Conservation (phyloP, 2,113 vertebrate genomes). For the Pituophis catenifer region DNA sequence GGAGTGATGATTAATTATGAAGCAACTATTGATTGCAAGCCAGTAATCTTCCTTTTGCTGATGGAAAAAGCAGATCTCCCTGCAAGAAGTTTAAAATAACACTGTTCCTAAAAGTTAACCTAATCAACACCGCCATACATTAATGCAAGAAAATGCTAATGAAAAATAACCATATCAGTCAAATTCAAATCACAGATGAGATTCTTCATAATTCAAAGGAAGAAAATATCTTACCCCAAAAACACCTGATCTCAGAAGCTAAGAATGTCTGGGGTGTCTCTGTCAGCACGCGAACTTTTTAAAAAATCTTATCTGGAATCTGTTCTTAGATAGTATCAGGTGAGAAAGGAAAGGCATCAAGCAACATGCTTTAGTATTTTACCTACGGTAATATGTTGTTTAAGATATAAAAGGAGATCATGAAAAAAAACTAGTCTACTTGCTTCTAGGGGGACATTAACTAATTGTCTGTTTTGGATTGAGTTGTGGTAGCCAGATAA, state of each 20-base stretch:
- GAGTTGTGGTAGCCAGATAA: background rate
- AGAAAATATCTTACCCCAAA: background rate
- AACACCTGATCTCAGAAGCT: background rate
- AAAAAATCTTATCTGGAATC: background rate
- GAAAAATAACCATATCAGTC: background rate
- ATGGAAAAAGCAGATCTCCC: conserved; percentile 43
- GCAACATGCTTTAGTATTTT: background rate
- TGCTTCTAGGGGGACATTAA: background rate
- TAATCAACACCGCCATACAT: accelerated
- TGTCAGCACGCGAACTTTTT: background rate
- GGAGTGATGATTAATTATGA: conserved; percentile 52
- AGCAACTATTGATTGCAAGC: conserved; percentile 23
- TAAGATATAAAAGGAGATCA: background rate
- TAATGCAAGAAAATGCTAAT: conserved; percentile 31
- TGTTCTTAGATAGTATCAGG: background rate
- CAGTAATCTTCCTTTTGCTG: conserved; percentile 43
- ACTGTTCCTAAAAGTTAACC: conserved; percentile 43
- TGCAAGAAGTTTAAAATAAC: conserved; percentile 46
- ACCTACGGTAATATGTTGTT: background rate
- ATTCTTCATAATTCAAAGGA: background rate
- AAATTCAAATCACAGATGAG: background rate
- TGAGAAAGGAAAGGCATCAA: background rate
- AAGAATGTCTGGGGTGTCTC: background rate
- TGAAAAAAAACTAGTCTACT: background rate
- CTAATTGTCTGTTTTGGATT: background rate